phyloP scores from a whole-genome alignment of 1,140 invertebrate species.

The Acyrthosiphon pisum region DNA sequence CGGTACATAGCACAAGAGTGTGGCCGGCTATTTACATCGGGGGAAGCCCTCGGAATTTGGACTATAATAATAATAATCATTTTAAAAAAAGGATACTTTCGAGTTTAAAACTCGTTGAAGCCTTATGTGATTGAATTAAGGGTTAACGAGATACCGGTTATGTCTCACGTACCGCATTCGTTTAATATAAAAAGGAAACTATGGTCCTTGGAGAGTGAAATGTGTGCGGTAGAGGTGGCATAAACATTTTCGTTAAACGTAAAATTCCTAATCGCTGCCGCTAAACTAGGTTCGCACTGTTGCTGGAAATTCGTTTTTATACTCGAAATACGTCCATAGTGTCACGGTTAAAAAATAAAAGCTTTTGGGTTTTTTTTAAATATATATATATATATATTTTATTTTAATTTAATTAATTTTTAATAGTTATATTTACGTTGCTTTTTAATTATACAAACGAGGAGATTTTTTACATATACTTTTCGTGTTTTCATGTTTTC shows the following conservation, averaged over 20 bases:
- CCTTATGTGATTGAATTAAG: slow-evolving; percentile 54
- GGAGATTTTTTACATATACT: not conserved
- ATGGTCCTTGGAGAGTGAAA: not conserved
- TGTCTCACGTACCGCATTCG: slow-evolving; percentile 45
- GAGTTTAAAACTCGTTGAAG: slow-evolving; percentile 45
- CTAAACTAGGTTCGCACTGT: not conserved
- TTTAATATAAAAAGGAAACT: slow-evolving; percentile 51
- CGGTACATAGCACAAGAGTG: not conserved
- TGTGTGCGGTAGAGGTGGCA: not conserved
- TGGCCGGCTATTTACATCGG: not conserved
- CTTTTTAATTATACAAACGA: not conserved
- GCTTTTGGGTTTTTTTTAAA: not conserved
- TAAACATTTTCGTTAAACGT: slow-evolving; percentile 43
- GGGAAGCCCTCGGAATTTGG: not conserved
- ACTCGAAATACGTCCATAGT: not conserved
- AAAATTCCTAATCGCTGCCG: not conserved
- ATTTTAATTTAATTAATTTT: not conserved
- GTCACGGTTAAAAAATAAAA: not conserved
- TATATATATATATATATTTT: not conserved
- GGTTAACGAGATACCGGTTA: slow-evolving; percentile 34
- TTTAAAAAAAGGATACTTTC: not conserved
- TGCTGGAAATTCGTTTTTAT: not conserved
- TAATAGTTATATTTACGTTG: not conserved
- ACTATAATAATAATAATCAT: not conserved
- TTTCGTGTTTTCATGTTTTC: not conserved